Evolutionary conservation across 2,113 vertebrate genomes (phyloP).

Genomic region (Melanerpes formicivorus): DNA sequence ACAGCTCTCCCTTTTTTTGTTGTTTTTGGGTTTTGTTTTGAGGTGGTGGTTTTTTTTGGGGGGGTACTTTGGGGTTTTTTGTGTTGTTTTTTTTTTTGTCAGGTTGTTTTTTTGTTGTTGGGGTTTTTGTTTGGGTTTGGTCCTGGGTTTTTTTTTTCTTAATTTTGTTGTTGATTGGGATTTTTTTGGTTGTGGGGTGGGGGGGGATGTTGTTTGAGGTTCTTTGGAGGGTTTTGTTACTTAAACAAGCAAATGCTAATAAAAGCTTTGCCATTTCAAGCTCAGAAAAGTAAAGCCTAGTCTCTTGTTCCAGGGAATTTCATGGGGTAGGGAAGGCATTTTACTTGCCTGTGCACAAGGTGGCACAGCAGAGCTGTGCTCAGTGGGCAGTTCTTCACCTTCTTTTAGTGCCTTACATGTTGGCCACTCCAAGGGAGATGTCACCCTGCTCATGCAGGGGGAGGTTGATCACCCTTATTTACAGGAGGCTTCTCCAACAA

Average conservation of each 20-base stretch:
- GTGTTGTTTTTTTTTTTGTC: not conserved
- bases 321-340: not conserved
- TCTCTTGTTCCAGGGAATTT: constrained; percentile 1
- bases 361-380: not conserved
- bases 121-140: too few species aligned
- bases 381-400: not conserved
- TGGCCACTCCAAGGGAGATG: not conserved
- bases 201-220: too few species aligned
- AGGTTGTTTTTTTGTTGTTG: too few species aligned
- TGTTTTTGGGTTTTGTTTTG: not conserved
- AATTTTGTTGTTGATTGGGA: too few species aligned
- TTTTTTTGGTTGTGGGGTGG: too few species aligned
- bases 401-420: not conserved
- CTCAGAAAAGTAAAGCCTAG: not conserved
- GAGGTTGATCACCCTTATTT: not conserved
- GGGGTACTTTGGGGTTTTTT: too few species aligned
- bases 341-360: not conserved
- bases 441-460: not conserved
- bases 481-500: not conserved
- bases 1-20: not conserved
- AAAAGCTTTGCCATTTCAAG: constrained; percentile 11
- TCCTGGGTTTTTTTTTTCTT: too few species aligned
- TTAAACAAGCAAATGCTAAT: not conserved
- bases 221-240: too few species aligned
- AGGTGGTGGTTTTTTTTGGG: too few species aligned